Percentiles rank a stretch among this genome's conserved stretches.
Evolutionary conservation across 1,140 invertebrate genomes (phyloP).

Genomic region (Lasaia peninsularis): DNA sequence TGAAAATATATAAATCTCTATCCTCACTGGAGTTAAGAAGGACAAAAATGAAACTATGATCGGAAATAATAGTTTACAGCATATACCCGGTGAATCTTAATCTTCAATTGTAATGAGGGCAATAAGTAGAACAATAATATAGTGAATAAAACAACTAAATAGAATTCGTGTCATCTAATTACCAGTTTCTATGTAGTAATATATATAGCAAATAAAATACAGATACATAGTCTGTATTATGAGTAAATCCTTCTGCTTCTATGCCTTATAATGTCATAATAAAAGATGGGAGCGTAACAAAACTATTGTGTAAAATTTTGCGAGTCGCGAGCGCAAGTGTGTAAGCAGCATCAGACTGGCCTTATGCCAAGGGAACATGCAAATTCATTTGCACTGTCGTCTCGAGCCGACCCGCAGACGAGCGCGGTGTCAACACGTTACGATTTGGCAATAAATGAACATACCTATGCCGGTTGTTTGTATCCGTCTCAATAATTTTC

Average conservation of each 20-base stretch:
- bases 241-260: too few relatives aligned
- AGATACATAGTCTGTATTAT: too few relatives aligned
- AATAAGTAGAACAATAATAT: slow-evolving; percentile 25
- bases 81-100: slow-evolving; percentile 22
- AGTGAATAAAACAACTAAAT: background rate
- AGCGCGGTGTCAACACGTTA: slow-evolving; percentile 45
- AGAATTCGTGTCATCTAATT: background rate
- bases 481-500: slow-evolving; percentile 7
- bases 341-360: slow-evolving; percentile 41
- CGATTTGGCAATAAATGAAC: slow-evolving; percentile 23
- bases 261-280: too few relatives aligned
- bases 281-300: too few relatives aligned
- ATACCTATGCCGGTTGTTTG: slow-evolving; percentile 15
- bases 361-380: slow-evolving; percentile 47
- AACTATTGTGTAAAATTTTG: too few relatives aligned
- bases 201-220: too few relatives aligned
- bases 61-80: slow-evolving; percentile 1
- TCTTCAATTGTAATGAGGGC: slow-evolving; percentile 36
- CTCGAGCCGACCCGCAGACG: slow-evolving; percentile 39
- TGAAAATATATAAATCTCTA: too few relatives aligned
- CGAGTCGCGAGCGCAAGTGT: background rate
- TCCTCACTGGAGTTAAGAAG: too few relatives aligned
- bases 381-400: slow-evolving; percentile 54
- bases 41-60: slow-evolving; percentile 4
- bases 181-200: too few relatives aligned